Evolutionary conservation across 92 coral and sea anemone genomes (phyloP), one percentile per base, ranked within the genome.

Genomic region (Epizoanthus scotinus): DNA sequence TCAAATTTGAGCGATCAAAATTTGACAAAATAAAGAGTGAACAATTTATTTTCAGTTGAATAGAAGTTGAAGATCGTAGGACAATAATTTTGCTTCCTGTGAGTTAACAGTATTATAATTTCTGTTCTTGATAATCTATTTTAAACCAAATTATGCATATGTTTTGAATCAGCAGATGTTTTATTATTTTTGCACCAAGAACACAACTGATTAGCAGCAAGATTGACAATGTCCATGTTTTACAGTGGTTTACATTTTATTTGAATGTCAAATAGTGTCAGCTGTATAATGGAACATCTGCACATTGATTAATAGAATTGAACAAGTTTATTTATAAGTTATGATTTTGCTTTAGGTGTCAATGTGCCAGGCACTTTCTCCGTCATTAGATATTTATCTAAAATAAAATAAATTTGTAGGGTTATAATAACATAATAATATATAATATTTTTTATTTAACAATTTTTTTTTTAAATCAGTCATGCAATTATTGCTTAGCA

Each of bases 161-260:
- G 36, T 27, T 64, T 64, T 17, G 17, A 15, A 29, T 38, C 70
- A 5, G 70, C 70, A 64, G 70, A 64, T 64, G 70, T 29, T 64
- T 28, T 15, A 14, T 64, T 64, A 14, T 5, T 29, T 29, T 17
- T 38, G 14, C 44, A 64, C 70, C 47, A 64, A 2, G 38, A 12
- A 8, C 47, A 27, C 18, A 62, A 62, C 67, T 62, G 0, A 18
- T 36, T 62, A 1, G 26, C 67, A 24, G 26, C 34, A 10, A 9
- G 44, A 34, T 28, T 14, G 14, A 22, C 22, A 24, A 60, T 20
- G 28, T 20, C 24, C 26, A 22, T 22, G 65, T 6, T 14, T 3
- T 21, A 28, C 68, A 63, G 31, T 63, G 29, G 25, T 17, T 64
- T 10, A 27, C 47, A 18, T 8, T n/a, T 31, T 17, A 29, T 5